Conservation (phyloP, 2,888 invertebrate species). For the Operophtera brumata region DNA sequence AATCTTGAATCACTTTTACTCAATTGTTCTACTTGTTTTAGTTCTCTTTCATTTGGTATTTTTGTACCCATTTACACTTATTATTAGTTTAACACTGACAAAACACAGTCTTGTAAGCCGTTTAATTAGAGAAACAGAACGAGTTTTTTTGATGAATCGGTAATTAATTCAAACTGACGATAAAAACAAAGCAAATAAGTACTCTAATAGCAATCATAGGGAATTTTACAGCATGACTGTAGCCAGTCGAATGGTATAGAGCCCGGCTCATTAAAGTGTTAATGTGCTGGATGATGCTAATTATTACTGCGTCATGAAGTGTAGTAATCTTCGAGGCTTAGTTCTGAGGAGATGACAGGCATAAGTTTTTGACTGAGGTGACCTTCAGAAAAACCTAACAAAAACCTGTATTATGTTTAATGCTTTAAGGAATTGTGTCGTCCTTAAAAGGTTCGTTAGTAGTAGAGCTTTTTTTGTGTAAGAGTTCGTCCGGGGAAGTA, state of each 20-base stretch:
- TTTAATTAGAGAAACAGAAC: conserved; percentile 6
- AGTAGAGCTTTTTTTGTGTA: too few relatives aligned
- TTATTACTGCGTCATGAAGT: conserved; percentile 2
- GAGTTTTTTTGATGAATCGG: conserved; percentile 10
- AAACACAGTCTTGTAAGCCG: too few relatives aligned
- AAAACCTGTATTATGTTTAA: too few relatives aligned
- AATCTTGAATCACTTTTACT: too few relatives aligned
- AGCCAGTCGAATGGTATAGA: conserved; percentile 1
- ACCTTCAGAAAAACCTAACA: too few relatives aligned
- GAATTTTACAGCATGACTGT: conserved; percentile 20
- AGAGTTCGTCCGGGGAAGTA: too few relatives aligned
- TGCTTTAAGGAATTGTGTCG: too few relatives aligned
- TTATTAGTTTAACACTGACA: too few relatives aligned
- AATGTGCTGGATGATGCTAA: background rate
- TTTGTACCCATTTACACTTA: too few relatives aligned
- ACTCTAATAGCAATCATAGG: conserved; percentile 9
- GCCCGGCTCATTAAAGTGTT: conserved; percentile 8
- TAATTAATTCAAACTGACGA: conserved; percentile 15
- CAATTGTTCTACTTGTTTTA: too few relatives aligned
- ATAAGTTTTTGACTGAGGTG: background rate
- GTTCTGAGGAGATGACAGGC: background rate
- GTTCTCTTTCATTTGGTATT: too few relatives aligned
- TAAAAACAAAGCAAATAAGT: conserved; percentile 6
- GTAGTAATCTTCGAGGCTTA: conserved; percentile 2
- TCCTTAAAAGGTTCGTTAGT: too few relatives aligned